Base-by-base conservation (phyloP, 1,140 invertebrate species). In the Drosophila rhopaloa region DNA sequence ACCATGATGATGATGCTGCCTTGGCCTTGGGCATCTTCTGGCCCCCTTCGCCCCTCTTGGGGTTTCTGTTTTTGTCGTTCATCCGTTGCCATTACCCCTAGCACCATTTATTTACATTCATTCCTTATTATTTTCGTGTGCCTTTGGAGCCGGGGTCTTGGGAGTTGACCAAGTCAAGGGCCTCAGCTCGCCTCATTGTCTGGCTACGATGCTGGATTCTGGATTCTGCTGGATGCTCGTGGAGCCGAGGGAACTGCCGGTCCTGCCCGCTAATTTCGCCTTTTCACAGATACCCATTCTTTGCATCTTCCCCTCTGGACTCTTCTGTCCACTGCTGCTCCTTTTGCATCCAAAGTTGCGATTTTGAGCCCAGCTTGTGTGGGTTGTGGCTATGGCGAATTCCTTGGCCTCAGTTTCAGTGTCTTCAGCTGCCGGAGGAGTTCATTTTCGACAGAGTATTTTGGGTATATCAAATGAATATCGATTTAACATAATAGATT, bases 61-160 rank as follows among this genome's bases (percentile, higher is more conserved):
- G 24, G 47, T 59, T 79, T 75, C 70, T 67, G 68, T 82, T 77
- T 65, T 81, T 82, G 66, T 71, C 67, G 65, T 81, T 56, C 66
- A 66, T 86, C 68, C 71, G 59, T 77, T 77, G 75, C 75, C 74
- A 77, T 77, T 77, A 77, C 74, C 74, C 57, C 51, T 70, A 76
- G 74, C 71, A 59, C 75, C 76, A 86, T 86, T 86, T 86, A 86
- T 86, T 86, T 86, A 85, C 82, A 85, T 85, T 86, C 82, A 70
- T 73, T 72, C 76, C 61, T 72, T 76, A 47, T 66, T 76, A 58
- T 71, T 71, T 56, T 71, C 19, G 67, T 53, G 46, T n/a, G 57
- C 50, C 51, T 41, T 46, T 37, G 24, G n/a, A 35, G 27, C 56
- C 37, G 37, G 37, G 51, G 14, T 55, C 37, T 14, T 41, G 62